phyloP scores from a whole-genome alignment of 2,888 invertebrate genomes.

The Steinernema scapterisci region DNA sequence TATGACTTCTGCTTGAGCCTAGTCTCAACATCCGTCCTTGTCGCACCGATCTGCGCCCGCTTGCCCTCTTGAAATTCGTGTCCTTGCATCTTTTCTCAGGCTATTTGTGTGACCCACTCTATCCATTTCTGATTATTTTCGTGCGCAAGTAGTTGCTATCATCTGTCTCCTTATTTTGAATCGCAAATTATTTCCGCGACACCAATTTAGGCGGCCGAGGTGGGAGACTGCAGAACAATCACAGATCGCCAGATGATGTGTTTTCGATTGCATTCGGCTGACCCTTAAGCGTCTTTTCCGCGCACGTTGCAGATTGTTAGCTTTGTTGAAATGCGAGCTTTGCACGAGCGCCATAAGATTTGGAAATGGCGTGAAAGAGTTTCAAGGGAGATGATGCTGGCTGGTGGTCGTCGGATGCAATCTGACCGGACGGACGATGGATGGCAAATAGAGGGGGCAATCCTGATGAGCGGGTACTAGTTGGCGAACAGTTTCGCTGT shows the following conservation, averaged over 20 bases:
- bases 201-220: constrained; percentile 2
- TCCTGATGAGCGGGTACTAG: too few species aligned
- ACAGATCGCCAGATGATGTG: not conserved
- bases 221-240: not conserved
- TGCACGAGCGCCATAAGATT: not conserved
- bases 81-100: not conserved
- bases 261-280: not conserved
- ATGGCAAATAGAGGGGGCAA: too few species aligned
- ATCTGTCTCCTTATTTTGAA: not conserved
- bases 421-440: too few species aligned
- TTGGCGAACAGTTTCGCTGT: not conserved
- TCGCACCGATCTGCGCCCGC: not conserved
- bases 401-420: too few species aligned
- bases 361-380: too few species aligned
- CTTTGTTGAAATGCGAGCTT: constrained; percentile 15
- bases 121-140: not conserved
- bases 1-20: not conserved
- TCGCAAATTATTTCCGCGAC: constrained; percentile 10
- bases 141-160: not conserved
- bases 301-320: not conserved
- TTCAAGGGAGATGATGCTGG: too few species aligned
- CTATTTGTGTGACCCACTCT: not conserved
- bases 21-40: not conserved
- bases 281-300: not conserved
- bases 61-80: not conserved